A percentile compares a stretch with the other conserved stretches of the same genome.
Evolutionary conservation across 2,888 invertebrate genomes (phyloP).

Genomic region (Halictus ligatus): DNA sequence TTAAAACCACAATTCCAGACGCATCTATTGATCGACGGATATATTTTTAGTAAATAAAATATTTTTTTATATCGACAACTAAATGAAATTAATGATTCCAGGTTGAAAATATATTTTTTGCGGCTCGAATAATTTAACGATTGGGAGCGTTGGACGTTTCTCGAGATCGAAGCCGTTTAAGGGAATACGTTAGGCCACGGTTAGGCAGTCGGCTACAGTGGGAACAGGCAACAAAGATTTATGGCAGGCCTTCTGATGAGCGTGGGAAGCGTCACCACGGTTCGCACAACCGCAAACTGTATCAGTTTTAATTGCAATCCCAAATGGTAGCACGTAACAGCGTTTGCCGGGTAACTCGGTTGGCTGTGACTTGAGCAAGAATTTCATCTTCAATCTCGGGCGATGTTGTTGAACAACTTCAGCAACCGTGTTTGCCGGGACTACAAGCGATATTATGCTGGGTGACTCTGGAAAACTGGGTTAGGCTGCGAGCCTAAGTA

Average conservation of each 20-base stretch:
- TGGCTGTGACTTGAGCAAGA: slow-evolving; percentile 5
- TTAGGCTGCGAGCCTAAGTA: neutral
- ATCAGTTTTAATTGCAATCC: slow-evolving; percentile 24
- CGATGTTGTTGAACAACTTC: neutral
- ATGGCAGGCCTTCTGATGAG: slow-evolving; percentile 19
- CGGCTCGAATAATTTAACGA: neutral
- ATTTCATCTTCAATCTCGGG: slow-evolving; percentile 20
- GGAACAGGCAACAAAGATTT: slow-evolving; percentile 6
- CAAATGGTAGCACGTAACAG: slow-evolving; percentile 19
- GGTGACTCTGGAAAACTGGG: neutral
- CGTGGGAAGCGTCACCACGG: slow-evolving; percentile 15
- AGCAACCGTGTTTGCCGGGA: neutral
- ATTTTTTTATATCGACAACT: too few species aligned
- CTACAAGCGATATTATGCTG: neutral
- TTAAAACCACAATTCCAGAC: too few species aligned
- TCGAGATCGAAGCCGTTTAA: slow-evolving; percentile 8
- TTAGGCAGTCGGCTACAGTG: neutral
- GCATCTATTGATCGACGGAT: too few species aligned
- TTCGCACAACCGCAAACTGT: slow-evolving; percentile 20
- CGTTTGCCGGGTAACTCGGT: slow-evolving; percentile 11
- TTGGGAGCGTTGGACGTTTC: neutral
- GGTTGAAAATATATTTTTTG: too few species aligned
- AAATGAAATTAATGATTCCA: too few species aligned
- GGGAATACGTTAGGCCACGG: neutral
- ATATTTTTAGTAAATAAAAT: too few species aligned